Evolutionary conservation across 2,888 invertebrate genomes (phyloP), one percentile per base, ranked within the genome.

Genomic region (Choristoneura rosaceana): DNA sequence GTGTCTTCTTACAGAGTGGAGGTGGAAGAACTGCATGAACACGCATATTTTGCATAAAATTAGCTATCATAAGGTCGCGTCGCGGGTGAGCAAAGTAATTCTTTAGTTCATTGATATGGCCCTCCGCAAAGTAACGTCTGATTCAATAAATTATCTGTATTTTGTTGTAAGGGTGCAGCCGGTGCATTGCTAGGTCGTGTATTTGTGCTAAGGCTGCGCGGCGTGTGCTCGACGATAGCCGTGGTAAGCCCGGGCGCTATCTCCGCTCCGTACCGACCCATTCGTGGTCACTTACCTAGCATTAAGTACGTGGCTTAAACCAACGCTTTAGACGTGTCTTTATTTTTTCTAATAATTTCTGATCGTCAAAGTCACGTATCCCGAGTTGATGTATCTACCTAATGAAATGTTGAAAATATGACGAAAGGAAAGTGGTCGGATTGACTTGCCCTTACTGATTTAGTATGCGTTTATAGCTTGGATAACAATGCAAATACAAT

Each of bases 211-310:
- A 64, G 70, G 70, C 70, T 68, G 74, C 15, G 70, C 71, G 74
- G 81, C 76, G 82, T 87, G 83, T 79, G 76, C 78, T 76, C 73
- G 58, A 75, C 79, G 86, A 88, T 88, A 87, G 83, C 83, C 80
- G 80, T 75, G 76, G 78, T 84, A 85, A 87, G 86, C 85, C 76
- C 64, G 78, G 76, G 74, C 79, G 77, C 80, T 84, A 84, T 86
- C 83, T 76, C 74, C 74, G 74, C 75, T 66, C 71, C 71, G 66
- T 60, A 60, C 47, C 74, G 78, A 79, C 78, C 79, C 69, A 70
- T 80, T 78, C 78, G 76, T 80, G 79, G 81, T 76, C 75, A 76
- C 78, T 76, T 75, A 75, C 74, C 70, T 71, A 71, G 68, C 58
- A 71, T 71, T 71, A 71, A 71, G 58, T 68, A 71, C 50, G 63